Evolutionary conservation across 1,140 invertebrate genomes (phyloP), one percentile per base, ranked within the genome.

Genomic region (Eubasilissa regina): DNA sequence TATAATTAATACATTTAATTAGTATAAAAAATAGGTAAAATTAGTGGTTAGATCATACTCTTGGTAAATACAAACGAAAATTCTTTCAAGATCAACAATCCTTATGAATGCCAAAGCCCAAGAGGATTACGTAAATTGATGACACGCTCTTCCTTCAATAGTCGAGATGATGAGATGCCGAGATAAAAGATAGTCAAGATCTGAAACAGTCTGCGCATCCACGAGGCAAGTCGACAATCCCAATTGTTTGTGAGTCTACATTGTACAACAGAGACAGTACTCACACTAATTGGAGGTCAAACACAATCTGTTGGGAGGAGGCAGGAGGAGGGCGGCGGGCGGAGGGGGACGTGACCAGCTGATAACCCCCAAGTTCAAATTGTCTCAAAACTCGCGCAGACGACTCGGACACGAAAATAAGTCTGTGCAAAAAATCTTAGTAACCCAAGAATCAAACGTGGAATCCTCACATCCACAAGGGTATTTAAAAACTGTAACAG

Each of bases 221-320:
- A 51, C 45, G 45, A 70, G 66, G 43, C 66, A 47, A 70, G 12
- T 17, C 64, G 44, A 68, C 64, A 70, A 48, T 70, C 70, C 51
- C 21, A 56, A 74, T 43, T 74, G 70, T 74, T 74, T 74, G 70
- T 74, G 51, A 43, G 51, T 44, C 25, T 56, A 74, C 51, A 74
- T 53, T 55, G 13, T 74, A 74, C 25, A 35, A 35, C 51, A n/a
- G 51, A 43, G 70, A 74, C 56, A 74, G 53, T 74, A 70, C 45
- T 17, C 45, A 21, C 53, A 74, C 70, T 74, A 74, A 74, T 74
- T 74, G 70, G 70, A 55, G 70, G 70, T 74, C 70, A 74, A 43
- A 25, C 53, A 44, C 43, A 74, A 74, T 74, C 70, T 74, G 25
- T 13, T 25, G 25, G 1, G 35, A 25, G 47, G 43, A 10, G 43